A percentile compares a stretch with the other conserved stretches of the same genome.
Evolutionary conservation across 1,140 invertebrate species (phyloP).

Genomic region (Drosophila sechellia): DNA sequence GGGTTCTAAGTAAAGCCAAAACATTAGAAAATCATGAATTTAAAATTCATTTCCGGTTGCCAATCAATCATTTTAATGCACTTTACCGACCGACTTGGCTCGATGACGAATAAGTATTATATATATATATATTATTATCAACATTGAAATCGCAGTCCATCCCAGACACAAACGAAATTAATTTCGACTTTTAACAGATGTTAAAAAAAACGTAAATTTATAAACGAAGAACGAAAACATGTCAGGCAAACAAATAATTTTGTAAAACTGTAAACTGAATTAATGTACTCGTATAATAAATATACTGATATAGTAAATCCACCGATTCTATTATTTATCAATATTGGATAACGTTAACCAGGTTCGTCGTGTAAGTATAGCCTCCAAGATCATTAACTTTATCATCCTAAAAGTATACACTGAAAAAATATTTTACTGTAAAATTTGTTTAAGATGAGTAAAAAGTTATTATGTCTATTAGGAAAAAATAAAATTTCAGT

Average conservation of each 20-base stretch:
- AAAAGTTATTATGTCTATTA: too few species aligned
- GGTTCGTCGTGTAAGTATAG: background rate
- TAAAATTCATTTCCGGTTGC: constrained; percentile 58
- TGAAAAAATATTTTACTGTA: background rate
- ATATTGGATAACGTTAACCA: background rate
- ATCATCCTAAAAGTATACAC: constrained; percentile 9
- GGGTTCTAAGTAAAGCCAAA: constrained; percentile 46
- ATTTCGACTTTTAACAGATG: constrained; percentile 24
- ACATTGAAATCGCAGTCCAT: constrained; percentile 52
- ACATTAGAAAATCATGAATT: constrained; percentile 55
- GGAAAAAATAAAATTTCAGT: too few species aligned
- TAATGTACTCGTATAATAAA: constrained; percentile 58
- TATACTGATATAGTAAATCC: constrained; percentile 31
- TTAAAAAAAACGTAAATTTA: constrained; percentile 3
- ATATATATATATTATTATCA: constrained; percentile 33
- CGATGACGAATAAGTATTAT: constrained; percentile 33
- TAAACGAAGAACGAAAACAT: constrained; percentile 9
- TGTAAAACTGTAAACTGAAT: constrained; percentile 42
- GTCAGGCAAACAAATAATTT: constrained; percentile 21
- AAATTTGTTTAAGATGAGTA: background rate
- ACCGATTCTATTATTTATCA: background rate
- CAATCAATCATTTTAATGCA: constrained; percentile 49
- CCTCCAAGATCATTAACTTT: too few species aligned
- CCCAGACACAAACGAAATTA: constrained; percentile 34
- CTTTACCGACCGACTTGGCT: constrained; percentile 11